A percentile compares a stretch with the other conserved stretches of the same genome.
These are phyloP conservation scores for Pasiphila rectangulata DNA, from an alignment of 2,888 invertebrate species.

Conservation along the genomic window DNA sequence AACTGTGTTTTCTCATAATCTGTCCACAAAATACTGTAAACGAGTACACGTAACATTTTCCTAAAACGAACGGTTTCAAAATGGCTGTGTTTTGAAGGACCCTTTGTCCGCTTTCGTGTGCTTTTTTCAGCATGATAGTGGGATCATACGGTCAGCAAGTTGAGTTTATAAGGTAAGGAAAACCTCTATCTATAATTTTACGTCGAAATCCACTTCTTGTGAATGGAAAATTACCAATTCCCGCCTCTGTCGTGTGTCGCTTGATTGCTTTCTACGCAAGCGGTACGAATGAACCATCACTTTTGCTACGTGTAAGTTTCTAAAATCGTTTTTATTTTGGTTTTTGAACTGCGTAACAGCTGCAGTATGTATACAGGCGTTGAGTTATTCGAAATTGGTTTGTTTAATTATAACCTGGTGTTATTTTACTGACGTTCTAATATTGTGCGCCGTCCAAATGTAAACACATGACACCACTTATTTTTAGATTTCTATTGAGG, in stretches of 20 bases:
- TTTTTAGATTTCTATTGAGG: conserved; percentile 46
- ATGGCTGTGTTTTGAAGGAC: conserved; percentile 87
- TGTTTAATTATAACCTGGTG: conserved; percentile 48
- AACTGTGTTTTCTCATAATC: conserved; percentile 52
- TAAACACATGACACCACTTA: conserved; percentile 62
- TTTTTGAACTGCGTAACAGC: conserved; percentile 43
- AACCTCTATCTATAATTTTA: conserved; percentile 48
- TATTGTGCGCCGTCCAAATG: conserved; percentile 46
- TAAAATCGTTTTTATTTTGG: conserved; percentile 61
- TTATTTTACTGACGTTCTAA: conserved; percentile 42
- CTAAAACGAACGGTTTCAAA: conserved; percentile 82
- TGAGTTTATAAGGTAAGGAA: conserved; percentile 83
- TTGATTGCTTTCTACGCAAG: conserved; percentile 74
- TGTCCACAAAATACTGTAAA: conserved; percentile 54
- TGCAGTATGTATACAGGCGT: conserved; percentile 41
- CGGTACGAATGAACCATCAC: conserved; percentile 61
- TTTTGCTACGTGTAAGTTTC: conserved; percentile 74
- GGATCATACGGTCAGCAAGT: conserved; percentile 82
- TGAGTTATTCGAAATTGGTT: conserved; percentile 38
- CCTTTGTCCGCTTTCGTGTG: conserved; percentile 83
- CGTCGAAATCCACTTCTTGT: conserved; percentile 42
- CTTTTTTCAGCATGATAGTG: conserved; percentile 86
- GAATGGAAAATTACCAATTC: conserved; percentile 73
- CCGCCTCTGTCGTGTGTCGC: conserved; percentile 61
- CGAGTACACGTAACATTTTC: conserved; percentile 75